Evolutionary conservation across 2,888 invertebrate genomes (phyloP).

Genomic region (Mimas tiliae): DNA sequence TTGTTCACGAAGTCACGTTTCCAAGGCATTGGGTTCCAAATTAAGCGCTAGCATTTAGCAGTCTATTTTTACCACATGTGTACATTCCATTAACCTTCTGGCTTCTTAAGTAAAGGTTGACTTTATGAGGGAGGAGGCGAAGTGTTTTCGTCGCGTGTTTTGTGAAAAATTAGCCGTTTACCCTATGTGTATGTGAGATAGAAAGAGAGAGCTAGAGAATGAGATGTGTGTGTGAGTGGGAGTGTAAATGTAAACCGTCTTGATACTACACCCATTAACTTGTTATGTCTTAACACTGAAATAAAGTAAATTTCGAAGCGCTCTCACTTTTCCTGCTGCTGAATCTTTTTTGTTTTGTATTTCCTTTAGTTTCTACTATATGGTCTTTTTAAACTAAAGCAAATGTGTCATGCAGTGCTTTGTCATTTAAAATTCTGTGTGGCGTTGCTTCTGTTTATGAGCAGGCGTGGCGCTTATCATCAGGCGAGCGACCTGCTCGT

Average conservation of each 20-base stretch:
- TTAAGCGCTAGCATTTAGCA: constrained; percentile 13
- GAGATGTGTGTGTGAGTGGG: neutral
- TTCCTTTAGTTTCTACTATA: no score
- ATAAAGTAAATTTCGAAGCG: neutral
- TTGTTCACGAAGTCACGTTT: neutral
- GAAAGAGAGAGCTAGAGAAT: neutral
- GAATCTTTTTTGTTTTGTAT: neutral
- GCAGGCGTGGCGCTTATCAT: no score
- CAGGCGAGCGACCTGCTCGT: no score
- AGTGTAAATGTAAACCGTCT: neutral
- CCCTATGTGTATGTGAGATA: neutral
- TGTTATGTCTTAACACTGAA: neutral
- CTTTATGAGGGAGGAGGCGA: neutral
- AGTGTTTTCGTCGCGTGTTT: constrained; percentile 10
- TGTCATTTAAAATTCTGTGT: no score
- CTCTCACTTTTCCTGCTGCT: neutral
- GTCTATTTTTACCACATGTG: constrained; percentile 17
- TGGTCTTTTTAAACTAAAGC: no score
- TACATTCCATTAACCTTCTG: constrained; percentile 9
- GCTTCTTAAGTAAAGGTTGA: constrained; percentile 5
- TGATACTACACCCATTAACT: constrained; percentile 3
- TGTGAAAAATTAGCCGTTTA: constrained; percentile 11
- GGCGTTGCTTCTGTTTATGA: no score
- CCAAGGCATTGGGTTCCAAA: constrained; percentile 8
- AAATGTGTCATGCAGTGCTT: no score